Evolutionary conservation across 2,113 vertebrate species (phyloP), one percentile per base, ranked within the genome.

Genomic region (Xiphophorus hellerii): DNA sequence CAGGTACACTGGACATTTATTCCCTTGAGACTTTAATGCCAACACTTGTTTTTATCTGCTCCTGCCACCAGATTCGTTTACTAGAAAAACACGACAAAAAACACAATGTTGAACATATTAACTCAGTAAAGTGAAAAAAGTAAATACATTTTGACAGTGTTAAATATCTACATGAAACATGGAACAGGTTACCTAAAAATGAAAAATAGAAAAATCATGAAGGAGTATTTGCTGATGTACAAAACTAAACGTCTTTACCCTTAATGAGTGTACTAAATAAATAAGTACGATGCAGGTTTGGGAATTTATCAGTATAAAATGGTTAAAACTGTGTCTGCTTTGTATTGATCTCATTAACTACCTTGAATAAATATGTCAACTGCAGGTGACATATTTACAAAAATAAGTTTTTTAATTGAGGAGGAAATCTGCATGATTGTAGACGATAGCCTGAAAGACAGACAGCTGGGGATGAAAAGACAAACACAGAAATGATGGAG

Each of bases 1-100:
- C 85, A 91, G 89, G 90, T 90, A 84, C 81, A 76, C 64, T 89
- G 88, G 85, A 78, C 85, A 81, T 84, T 81, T 71, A 67, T 88
- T 62, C 90, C 89, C 80, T 28, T 20, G 71, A 84, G 88, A 73
- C 71, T 76, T 64, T 83, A 74, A 81, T 86, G 84, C 88, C 88
- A 81, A 76, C 88, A 78, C 54, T 28, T 78, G 85, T 91, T 91
- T 87, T 89, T 42, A 44, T 85, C 83, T 78, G 3, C 48, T 87
- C 60, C 66, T 22, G 8, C 73, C 70, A 64, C 44, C 44, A 39
- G 69, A 33, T 76, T 69, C n/a, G 9, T 78, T 48, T 58, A 42
- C 25, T 54, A 75, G 71, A 68, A 62, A 78, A 74, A 25, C 28
- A 72, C 58, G 74, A 74, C 14, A n/a, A 30, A 30, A 73, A 85